Conservation (phyloP, 2,888 invertebrate species). For the Plemyria rubiginata region DNA sequence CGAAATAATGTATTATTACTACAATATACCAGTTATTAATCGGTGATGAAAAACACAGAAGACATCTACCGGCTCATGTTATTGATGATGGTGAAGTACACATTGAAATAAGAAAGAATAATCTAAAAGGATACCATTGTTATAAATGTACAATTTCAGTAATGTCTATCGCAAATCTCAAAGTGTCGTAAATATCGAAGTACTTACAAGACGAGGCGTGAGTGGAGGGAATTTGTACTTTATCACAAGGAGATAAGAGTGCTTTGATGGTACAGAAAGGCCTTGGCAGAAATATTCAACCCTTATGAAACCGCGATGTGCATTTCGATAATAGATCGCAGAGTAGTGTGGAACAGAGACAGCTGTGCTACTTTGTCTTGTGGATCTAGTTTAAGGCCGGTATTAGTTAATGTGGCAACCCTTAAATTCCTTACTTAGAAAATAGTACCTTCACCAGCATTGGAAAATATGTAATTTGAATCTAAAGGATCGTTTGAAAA, state of each 20-base stretch:
- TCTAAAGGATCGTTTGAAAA: too few species aligned
- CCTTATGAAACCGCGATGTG: conserved; percentile 79
- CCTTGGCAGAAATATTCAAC: conserved; percentile 68
- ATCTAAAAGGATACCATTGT: conserved; percentile 40
- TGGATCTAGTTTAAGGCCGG: too few species aligned
- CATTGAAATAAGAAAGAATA: conserved; percentile 27
- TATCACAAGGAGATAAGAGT: conserved; percentile 33
- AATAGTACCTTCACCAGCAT: too few species aligned
- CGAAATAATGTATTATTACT: too few species aligned
- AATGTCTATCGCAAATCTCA: conserved; percentile 59
- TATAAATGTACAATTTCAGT: conserved; percentile 64
- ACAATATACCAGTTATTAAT: too few species aligned
- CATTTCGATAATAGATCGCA: conserved; percentile 77
- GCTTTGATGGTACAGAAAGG: conserved; percentile 30
- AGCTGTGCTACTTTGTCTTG: background rate
- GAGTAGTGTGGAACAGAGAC: conserved; percentile 47
- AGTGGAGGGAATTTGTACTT: conserved; percentile 25
- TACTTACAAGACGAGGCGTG: conserved; percentile 35
- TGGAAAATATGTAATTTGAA: too few species aligned
- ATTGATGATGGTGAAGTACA: background rate
- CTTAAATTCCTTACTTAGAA: too few species aligned
- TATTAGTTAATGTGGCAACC: too few species aligned
- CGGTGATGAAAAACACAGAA: too few species aligned
- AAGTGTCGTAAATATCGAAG: conserved; percentile 61
- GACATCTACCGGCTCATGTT: background rate